Evolutionary conservation across 64 coral and sea anemone species (phyloP), one percentile per base, ranked within the genome.

Genomic region (Montipora capricornis): DNA sequence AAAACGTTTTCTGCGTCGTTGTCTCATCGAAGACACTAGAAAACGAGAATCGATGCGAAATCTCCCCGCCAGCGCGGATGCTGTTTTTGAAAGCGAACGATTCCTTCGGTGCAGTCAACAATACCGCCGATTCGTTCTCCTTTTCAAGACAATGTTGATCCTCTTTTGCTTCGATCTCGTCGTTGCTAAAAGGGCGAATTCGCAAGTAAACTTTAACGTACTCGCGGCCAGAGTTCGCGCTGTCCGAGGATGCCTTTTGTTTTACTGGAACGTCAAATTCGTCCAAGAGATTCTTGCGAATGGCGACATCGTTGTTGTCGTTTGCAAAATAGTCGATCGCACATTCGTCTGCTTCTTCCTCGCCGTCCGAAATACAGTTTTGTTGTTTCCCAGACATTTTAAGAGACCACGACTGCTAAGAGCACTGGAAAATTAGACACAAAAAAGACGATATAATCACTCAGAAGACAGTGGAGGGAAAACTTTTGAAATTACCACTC

Each of bases 21-120:
- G 96, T 78, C 4, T 90, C 73, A 45, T 88, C 81, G 52, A 96
- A 99, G 47, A 99, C 95, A 11, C 86, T 95, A 10, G 94, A 92
- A 48, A 99, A 99, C 14, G 97, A 96, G 80, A 96, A 99, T 45
- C 97, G 97, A 76, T 99, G 97, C n/a, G 92, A 91, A 44, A 94
- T 92, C 71, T 99, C 97, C 2, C 91, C 90, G n/a, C 89, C 94
- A 90, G 75, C 91, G 44, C 97, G 91, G 75, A 91, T 83, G 8
- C 92, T 90, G 80, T 99, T 96, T 75, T 99, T 99, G 89, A 92
- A 99, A 12, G 97, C 93, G 75, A 99, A 96, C 2, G 97, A 99
- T 79, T 96, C 95, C 77, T 88, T 91, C 52, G 97, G 97, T 22
- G 97, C 91, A 78, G 94, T 91, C 84, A 99, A 68, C 46, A 91